Evolutionary conservation across 2,888 invertebrate genomes (phyloP), one percentile per base, ranked within the genome.

Genomic region (Byasa hedistus): DNA sequence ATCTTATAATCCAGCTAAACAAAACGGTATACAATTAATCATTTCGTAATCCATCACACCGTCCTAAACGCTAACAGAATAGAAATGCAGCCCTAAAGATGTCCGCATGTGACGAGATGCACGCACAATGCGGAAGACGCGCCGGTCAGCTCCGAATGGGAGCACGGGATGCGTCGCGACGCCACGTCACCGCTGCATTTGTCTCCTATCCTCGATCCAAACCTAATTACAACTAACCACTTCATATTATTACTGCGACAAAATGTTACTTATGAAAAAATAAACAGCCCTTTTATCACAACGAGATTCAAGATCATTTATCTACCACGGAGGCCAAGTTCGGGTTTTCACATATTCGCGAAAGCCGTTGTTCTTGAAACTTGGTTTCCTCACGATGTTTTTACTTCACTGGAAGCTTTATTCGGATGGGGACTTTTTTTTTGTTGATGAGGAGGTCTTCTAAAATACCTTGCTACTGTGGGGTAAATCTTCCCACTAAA

Each of bases 91-190:
- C 86, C 77, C 89, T 85, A 83, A 85, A 82, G 79, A 78, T 82
- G 80, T 89, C 84, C 79, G 74, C 71, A 79, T 76, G 83, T 87
- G 89, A 87, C 90, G 88, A 83, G 78, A 84, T 77, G 76, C 76
- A 79, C 80, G 79, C 84, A 84, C 89, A 90, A 91, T 91, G 91
- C 91, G 91, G 91, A 91, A 91, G 82, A 75, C 56, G 72, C 73
- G 76, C 75, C 73, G 76, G 83, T 83, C 81, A 81, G 79, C 80
- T 73, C 75, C 87, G 81, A 90, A 90, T 87, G 89, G 78, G 90
- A 84, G 81, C 85, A 79, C 87, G 85, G 82, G 89, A 89, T 85
- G 89, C 84, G 84, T 73, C 79, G 76, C 71, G 72, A 74, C 75
- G 75, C 76, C 72, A 70, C 81, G 82, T 83, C 84, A 82, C 77